phyloP scores from a whole-genome alignment of 2,113 vertebrate species.

The Larimichthys polyactis region DNA sequence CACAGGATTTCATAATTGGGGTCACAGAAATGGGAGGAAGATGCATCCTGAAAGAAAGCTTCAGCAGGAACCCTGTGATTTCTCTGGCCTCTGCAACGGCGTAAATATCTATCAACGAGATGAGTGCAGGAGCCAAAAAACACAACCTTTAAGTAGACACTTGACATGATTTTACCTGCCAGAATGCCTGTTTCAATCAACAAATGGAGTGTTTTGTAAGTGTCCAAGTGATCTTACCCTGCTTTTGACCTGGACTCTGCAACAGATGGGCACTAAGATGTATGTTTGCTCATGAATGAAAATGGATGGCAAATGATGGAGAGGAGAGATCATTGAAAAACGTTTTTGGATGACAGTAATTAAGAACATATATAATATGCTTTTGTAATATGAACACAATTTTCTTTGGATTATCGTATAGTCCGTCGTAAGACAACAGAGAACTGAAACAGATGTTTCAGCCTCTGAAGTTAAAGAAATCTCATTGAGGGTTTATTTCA shows the following conservation, averaged over 20 bases:
- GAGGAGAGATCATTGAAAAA: no score
- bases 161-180: neutral
- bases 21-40: slow-evolving; percentile 5
- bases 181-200: neutral
- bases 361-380: neutral
- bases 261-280: neutral
- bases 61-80: slow-evolving; percentile 14
- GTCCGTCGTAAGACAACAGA: neutral
- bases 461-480: neutral
- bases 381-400: neutral
- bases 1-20: slow-evolving; percentile 28
- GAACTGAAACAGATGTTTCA: neutral
- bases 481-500: neutral
- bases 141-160: neutral
- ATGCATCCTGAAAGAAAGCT: slow-evolving; percentile 12
- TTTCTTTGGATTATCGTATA: neutral
- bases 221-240: neutral
- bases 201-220: neutral
- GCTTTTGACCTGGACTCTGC: neutral
- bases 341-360: neutral
- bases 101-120: neutral
- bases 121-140: neutral
- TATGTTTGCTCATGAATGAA: neutral
- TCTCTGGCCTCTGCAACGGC: neutral
- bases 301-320: neutral